Conservation (phyloP, 2,797 vertebrate genomes). For the Poecilia velifera region DNA sequence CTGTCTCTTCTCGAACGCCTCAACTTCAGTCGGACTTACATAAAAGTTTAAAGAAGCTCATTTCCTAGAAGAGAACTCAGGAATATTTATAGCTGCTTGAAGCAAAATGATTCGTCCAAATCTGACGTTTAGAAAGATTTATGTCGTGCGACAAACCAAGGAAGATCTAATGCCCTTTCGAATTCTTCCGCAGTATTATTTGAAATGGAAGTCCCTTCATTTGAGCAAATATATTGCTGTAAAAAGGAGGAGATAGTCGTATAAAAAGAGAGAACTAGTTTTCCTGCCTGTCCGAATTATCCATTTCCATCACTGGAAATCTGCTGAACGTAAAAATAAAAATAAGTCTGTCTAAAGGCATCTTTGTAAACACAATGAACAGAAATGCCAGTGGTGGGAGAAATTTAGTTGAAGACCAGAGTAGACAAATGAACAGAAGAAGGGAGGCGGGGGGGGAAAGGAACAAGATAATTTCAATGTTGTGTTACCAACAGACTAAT, state of each 20-base stretch:
- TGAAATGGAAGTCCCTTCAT: background rate
- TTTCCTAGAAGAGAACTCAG: background rate
- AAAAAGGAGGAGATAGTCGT: background rate
- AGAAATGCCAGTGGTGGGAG: constrained; percentile 34
- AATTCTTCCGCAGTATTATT: background rate
- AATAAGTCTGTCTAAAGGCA: background rate
- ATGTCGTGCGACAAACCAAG: background rate
- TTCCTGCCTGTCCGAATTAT: background rate
- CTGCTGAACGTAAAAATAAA: background rate
- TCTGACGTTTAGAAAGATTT: background rate
- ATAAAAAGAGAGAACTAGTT: background rate
- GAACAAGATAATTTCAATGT: constrained; percentile 2
- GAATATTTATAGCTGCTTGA: background rate
- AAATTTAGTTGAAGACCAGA: constrained; percentile 1
- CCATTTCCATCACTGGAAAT: background rate
- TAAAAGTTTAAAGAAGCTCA: background rate
- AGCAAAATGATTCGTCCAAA: background rate
- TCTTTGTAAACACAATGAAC: background rate
- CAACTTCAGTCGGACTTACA: background rate
- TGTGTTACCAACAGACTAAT: constrained; percentile 43
- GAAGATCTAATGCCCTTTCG: background rate
- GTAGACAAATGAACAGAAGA: background rate
- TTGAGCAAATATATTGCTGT: background rate
- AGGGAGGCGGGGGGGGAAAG: background rate
- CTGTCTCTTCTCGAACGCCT: background rate